These are phyloP conservation scores for Elgaria multicarinata DNA, from an alignment of 2,113 vertebrate species.

Conservation along the genomic window DNA sequence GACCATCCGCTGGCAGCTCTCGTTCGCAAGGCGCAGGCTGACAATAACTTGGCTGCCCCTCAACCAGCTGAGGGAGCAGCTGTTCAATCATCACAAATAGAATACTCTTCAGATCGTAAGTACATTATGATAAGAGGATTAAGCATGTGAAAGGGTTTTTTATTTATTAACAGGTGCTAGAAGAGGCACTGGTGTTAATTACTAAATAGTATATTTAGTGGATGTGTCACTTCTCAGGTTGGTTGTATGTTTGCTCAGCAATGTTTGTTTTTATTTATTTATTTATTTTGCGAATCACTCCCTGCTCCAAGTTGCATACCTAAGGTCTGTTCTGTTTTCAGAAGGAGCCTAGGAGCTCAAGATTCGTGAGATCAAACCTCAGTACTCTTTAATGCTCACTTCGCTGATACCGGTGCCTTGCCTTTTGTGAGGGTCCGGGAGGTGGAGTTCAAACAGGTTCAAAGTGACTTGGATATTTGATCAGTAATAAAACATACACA, in stretches of 20 bases:
- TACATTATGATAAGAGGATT: slow-evolving; percentile 52
- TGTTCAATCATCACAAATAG: slow-evolving; percentile 75
- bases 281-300: not conserved
- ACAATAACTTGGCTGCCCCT: slow-evolving; percentile 79
- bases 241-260: not conserved
- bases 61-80: slow-evolving; percentile 73
- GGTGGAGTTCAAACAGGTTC: too few species aligned
- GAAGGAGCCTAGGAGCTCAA: not conserved
- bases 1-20: slow-evolving; percentile 94
- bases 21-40: slow-evolving; percentile 88
- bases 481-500: not conserved
- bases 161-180: not conserved
- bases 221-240: not conserved
- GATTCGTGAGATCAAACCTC: not conserved
- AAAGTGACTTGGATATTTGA: not conserved
- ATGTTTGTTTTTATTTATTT: not conserved
- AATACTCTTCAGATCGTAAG: slow-evolving; percentile 92
- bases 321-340: not conserved
- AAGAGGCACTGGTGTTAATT: not conserved
- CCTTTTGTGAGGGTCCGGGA: too few species aligned
- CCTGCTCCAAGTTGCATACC: not conserved
- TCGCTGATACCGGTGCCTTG: not conserved
- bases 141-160: not conserved
- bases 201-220: not conserved
- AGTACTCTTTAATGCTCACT: too few species aligned